Conservation (phyloP, 1,140 invertebrate genomes). For the Laupala kohalensis region DNA sequence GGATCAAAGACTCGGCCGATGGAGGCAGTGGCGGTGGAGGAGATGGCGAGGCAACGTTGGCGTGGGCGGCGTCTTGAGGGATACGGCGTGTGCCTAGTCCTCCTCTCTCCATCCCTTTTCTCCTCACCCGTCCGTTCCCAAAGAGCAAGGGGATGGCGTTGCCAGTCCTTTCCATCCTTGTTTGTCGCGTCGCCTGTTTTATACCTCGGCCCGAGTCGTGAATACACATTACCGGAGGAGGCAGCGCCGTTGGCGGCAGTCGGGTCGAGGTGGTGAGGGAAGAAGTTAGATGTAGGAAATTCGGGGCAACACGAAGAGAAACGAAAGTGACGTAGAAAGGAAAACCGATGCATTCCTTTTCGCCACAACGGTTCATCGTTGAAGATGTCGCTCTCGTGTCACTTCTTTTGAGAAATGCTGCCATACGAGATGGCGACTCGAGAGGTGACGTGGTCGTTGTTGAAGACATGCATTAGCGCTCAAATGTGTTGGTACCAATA, state of each 20-base stretch:
- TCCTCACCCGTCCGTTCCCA: no score
- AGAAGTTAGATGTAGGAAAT: neutral
- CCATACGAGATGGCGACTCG: no score
- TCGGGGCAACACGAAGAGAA: neutral
- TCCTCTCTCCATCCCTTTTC: no score
- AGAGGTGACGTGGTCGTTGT: no score
- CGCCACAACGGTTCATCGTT: neutral
- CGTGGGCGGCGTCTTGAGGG: neutral
- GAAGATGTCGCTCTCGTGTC: no score
- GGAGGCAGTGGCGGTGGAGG: no score
- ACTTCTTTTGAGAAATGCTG: no score
- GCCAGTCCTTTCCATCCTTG: neutral
- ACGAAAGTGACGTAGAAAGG: neutral
- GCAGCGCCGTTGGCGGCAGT: no score
- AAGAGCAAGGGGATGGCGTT: neutral
- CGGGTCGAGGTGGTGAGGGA: neutral
- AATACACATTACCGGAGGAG: neutral
- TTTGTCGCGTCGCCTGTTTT: neutral
- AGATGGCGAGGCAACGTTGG: no score
- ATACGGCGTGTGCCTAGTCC: neutral
- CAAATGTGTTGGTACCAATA: no score
- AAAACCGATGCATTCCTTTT: neutral
- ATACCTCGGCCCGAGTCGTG: neutral
- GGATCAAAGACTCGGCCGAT: neutral
- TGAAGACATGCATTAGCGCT: no score